phyloP scores from a whole-genome alignment of 2,888 invertebrate species.

The Acleris laterana region DNA sequence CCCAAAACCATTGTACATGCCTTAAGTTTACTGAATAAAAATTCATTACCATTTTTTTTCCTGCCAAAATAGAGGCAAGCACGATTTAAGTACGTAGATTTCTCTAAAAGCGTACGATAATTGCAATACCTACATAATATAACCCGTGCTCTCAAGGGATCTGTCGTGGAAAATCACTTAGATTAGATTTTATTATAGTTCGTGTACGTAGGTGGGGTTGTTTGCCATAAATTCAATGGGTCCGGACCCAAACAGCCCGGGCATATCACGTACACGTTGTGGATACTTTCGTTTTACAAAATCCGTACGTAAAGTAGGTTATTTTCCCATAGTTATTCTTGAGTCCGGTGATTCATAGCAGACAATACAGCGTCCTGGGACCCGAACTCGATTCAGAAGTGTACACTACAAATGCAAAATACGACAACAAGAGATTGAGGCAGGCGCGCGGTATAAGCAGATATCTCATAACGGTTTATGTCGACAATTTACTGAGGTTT shows the following conservation, averaged over 20 bases:
- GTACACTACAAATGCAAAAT: slow-evolving; percentile 63
- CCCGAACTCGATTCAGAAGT: slow-evolving; percentile 49
- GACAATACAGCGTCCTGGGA: slow-evolving; percentile 49
- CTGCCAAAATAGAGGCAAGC: too few relatives aligned
- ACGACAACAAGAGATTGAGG: slow-evolving; percentile 58
- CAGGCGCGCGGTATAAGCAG: slow-evolving; percentile 61
- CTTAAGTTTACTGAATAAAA: too few relatives aligned
- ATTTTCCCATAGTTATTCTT: slow-evolving; percentile 25
- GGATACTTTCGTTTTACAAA: slow-evolving; percentile 12
- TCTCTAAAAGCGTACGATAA: too few relatives aligned
- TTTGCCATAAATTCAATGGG: slow-evolving; percentile 18
- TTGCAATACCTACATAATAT: background rate
- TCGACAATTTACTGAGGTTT: slow-evolving; percentile 64
- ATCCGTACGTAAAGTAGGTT: slow-evolving; percentile 23
- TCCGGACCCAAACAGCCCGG: slow-evolving; percentile 1
- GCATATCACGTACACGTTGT: slow-evolving; percentile 1
- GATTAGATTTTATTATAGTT: slow-evolving; percentile 7
- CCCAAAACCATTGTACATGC: too few relatives aligned
- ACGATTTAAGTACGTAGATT: too few relatives aligned
- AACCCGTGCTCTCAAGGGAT: slow-evolving; percentile 1
- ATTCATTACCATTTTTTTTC: too few relatives aligned
- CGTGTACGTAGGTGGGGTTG: background rate
- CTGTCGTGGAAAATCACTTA: slow-evolving; percentile 2
- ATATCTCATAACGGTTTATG: slow-evolving; percentile 73
- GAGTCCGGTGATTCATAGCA: slow-evolving; percentile 48